These are phyloP conservation scores for Chaenogobius annularis DNA, from an alignment of 2,113 vertebrate genomes.

Conservation along the genomic window DNA sequence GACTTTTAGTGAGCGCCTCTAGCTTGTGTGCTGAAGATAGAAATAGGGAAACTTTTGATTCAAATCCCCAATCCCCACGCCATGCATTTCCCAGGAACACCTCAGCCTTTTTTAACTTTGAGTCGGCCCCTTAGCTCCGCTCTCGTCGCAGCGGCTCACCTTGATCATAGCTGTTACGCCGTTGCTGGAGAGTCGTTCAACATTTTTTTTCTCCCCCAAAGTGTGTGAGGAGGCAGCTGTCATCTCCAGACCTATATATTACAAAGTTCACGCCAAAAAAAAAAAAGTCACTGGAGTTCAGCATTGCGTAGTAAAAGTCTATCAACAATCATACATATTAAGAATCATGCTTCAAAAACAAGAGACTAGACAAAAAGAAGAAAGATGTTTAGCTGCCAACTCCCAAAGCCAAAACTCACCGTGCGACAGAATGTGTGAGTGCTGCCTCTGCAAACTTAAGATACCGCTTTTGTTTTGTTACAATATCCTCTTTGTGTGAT, in stretches of 20 bases:
- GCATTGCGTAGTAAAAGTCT: background rate
- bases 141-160: conserved; percentile 5
- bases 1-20: conserved; percentile 7
- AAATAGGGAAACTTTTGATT: conserved; percentile 17
- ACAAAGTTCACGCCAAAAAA: background rate
- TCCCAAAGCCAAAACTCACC: conserved; percentile 1
- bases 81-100: conserved; percentile 21
- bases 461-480: conserved; percentile 4
- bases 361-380: background rate
- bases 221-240: background rate
- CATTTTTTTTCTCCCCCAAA: background rate
- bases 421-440: conserved; percentile 5
- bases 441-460: conserved; percentile 4
- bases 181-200: background rate
- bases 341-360: background rate
- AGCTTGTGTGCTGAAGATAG: background rate
- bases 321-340: background rate
- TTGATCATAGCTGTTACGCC: conserved; percentile 7
- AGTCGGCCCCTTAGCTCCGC: background rate
- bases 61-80: conserved; percentile 20
- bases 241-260: background rate
- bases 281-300: background rate
- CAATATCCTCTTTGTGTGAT: conserved; percentile 4
- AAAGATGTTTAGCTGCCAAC: background rate
- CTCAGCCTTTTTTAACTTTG: conserved; percentile 13